phyloP scores from a whole-genome alignment of 2,113 vertebrate species.

The Rhinoderma darwinii region DNA sequence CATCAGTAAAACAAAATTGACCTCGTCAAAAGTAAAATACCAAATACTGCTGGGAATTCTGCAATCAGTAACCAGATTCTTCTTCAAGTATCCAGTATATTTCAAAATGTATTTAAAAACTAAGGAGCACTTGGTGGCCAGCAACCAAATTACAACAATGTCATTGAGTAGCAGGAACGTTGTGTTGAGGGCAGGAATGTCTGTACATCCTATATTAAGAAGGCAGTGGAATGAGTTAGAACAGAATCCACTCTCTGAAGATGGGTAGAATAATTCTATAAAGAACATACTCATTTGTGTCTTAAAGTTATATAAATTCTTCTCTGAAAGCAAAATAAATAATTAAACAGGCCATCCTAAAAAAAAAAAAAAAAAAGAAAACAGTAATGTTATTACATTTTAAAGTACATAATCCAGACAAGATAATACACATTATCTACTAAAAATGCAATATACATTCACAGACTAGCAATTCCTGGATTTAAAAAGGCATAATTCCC shows the following conservation, averaged over 20 bases:
- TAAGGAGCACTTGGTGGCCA: slow-evolving; percentile 76
- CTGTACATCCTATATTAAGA: slow-evolving; percentile 67
- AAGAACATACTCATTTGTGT: slow-evolving; percentile 69
- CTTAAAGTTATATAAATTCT: slow-evolving; percentile 68
- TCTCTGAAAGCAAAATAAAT: slow-evolving; percentile 72
- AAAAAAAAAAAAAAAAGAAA: slow-evolving; percentile 59
- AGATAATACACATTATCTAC: background rate
- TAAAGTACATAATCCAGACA: background rate
- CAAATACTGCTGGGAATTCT: slow-evolving; percentile 56
- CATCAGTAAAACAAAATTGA: slow-evolving; percentile 42
- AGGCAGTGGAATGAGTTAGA: slow-evolving; percentile 73
- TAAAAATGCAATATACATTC: background rate
- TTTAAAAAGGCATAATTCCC: too few relatives aligned
- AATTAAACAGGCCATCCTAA: slow-evolving; percentile 64
- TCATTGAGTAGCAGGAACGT: slow-evolving; percentile 65
- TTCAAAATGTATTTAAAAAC: slow-evolving; percentile 70
- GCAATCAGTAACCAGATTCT: slow-evolving; percentile 68
- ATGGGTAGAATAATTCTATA: slow-evolving; percentile 64
- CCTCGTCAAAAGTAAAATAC: slow-evolving; percentile 45
- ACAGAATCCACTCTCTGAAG: slow-evolving; percentile 63
- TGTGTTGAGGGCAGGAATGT: slow-evolving; percentile 63
- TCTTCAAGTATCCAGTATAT: slow-evolving; percentile 73
- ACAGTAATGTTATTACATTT: slow-evolving; percentile 15
- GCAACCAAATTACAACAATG: slow-evolving; percentile 70
- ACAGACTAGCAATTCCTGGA: background rate